phyloP scores from a whole-genome alignment of 2,888 invertebrate species.

The Nemoura dubitans region DNA sequence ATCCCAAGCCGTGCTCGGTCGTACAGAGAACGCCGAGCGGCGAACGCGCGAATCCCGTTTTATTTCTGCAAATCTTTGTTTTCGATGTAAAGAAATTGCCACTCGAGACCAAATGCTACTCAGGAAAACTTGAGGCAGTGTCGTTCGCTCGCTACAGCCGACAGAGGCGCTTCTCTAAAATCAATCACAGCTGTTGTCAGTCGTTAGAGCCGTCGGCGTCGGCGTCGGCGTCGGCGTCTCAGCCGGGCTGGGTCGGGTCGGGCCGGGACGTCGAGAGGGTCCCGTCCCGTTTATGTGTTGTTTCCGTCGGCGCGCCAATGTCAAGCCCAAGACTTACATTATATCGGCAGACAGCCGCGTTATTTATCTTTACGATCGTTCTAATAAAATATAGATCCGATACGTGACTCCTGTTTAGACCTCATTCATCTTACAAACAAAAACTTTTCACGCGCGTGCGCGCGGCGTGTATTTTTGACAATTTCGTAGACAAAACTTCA shows the following conservation, averaged over 20 bases:
- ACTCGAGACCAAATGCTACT: constrained; percentile 12
- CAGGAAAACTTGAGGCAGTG: not conserved
- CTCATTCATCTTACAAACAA: constrained; percentile 15
- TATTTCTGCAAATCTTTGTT: constrained; percentile 12
- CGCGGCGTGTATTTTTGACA: constrained; percentile 1
- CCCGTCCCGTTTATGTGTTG: not conserved
- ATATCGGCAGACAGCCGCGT: constrained; percentile 28
- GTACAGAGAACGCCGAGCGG: no score
- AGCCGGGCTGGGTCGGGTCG: no score
- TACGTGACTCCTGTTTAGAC: constrained; percentile 30
- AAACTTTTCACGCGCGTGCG: not conserved
- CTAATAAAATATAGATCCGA: constrained; percentile 40
- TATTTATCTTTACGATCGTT: constrained; percentile 38
- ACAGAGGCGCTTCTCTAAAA: constrained; percentile 9
- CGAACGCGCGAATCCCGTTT: constrained; percentile 8
- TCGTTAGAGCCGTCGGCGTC: constrained; percentile 34
- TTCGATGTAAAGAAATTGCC: not conserved
- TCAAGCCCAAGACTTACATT: constrained; percentile 13
- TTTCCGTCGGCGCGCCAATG: not conserved
- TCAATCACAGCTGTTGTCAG: constrained; percentile 37
- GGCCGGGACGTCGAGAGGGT: not conserved
- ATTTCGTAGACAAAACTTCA: constrained; percentile 2
- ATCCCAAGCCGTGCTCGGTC: not conserved
- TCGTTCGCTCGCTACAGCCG: not conserved
- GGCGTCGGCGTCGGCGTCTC: not conserved